Conservation (phyloP, 2,797 vertebrate species). For the Amazonetta brasiliensis region DNA sequence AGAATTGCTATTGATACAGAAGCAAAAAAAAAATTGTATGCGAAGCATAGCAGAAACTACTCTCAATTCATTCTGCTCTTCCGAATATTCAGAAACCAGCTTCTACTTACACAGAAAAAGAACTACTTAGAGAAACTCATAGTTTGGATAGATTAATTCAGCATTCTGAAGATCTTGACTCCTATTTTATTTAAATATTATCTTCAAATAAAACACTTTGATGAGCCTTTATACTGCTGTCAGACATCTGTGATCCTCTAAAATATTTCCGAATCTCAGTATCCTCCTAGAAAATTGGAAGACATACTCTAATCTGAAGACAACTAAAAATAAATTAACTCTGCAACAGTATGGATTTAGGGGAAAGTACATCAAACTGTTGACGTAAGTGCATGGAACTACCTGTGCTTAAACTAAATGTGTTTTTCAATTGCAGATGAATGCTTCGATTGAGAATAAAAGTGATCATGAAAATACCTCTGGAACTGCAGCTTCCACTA, state of each 20-base stretch:
- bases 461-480: slow-evolving; percentile 68
- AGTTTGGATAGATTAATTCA: not conserved
- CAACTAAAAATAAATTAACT: not conserved
- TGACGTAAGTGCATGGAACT: not conserved
- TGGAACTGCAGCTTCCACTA: slow-evolving; percentile 79
- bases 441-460: not conserved
- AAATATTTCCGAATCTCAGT: not conserved
- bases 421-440: not conserved
- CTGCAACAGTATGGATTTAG: not conserved
- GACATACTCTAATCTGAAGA: not conserved
- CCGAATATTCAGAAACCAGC: not conserved
- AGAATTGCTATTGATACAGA: not conserved
- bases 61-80: not conserved
- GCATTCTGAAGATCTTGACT: not conserved
- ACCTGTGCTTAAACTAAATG: not conserved
- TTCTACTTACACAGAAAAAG: not conserved
- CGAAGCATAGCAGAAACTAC: not conserved
- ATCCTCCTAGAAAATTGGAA: not conserved
- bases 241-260: not conserved
- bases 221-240: not conserved
- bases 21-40: not conserved
- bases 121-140: not conserved
- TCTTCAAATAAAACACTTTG: not conserved
- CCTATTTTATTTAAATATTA: not conserved
- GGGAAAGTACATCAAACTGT: not conserved